phyloP scores from a whole-genome alignment of 1,140 invertebrate species.

The Daktulosphaira vitifoliae region DNA sequence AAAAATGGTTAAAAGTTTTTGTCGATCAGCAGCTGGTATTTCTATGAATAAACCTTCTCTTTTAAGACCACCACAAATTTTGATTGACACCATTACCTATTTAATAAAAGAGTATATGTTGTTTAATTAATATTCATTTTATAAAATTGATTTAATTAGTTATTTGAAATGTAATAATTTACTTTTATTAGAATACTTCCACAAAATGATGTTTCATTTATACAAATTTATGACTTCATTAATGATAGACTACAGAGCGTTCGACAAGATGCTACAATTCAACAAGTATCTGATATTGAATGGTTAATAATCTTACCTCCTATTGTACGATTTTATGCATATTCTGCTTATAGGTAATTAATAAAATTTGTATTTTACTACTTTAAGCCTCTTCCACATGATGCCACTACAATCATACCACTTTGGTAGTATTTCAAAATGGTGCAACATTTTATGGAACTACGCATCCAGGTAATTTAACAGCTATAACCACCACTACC shows the following conservation, averaged over 20 bases:
- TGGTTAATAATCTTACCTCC: conserved; percentile 54
- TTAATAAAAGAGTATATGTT: conserved; percentile 22
- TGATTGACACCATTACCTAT: conserved; percentile 18
- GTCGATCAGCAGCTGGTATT: conserved; percentile 28
- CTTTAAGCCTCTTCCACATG: too few relatives aligned
- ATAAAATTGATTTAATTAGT: background rate
- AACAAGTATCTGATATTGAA: conserved; percentile 47
- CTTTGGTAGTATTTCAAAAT: too few relatives aligned
- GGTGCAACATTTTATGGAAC: too few relatives aligned
- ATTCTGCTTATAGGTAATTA: conserved; percentile 49
- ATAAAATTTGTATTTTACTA: background rate
- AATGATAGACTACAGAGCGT: conserved; percentile 64
- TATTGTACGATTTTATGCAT: conserved; percentile 59
- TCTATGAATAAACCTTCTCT: conserved; percentile 3
- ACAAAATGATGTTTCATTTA: conserved; percentile 24
- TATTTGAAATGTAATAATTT: too few relatives aligned
- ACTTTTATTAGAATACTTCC: conserved; percentile 28
- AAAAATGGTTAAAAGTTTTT: conserved; percentile 32
- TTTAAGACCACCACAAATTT: conserved; percentile 21
- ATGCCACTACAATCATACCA: too few relatives aligned
- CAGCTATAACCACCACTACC: too few relatives aligned
- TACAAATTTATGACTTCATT: conserved; percentile 60
- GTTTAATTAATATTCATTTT: background rate
- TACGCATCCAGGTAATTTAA: too few relatives aligned
- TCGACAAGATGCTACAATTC: conserved; percentile 65